Evolutionary conservation across 2,113 vertebrate species (phyloP).

Genomic region (Menura novaehollandiae): DNA sequence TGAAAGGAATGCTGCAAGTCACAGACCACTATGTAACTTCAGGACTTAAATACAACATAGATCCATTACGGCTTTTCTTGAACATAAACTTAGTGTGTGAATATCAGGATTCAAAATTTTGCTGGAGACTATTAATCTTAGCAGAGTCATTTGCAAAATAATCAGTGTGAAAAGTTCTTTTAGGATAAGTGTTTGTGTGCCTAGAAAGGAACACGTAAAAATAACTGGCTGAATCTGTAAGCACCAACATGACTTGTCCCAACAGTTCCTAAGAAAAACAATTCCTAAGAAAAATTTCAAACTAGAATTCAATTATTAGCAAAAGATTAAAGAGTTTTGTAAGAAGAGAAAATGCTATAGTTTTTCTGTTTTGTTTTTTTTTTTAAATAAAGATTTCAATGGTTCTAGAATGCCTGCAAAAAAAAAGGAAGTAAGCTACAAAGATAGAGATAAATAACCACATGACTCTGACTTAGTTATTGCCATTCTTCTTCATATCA

Average conservation of each 20-base stretch:
- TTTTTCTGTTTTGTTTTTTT: no score
- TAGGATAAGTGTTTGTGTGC: background rate
- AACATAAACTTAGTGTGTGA: accelerated
- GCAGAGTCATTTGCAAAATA: background rate
- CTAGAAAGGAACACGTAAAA: background rate
- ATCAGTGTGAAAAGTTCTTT: background rate
- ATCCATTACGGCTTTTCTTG: background rate
- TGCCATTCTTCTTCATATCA: background rate
- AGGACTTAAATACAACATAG: background rate
- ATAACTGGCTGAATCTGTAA: background rate
- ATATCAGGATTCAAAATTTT: background rate
- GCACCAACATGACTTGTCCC: accelerated
- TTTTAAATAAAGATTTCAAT: background rate
- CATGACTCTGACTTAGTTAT: no score
- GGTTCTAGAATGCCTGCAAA: background rate
- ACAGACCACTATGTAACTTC: background rate
- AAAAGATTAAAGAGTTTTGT: background rate
- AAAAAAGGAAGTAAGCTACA: background rate
- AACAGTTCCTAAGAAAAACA: background rate
- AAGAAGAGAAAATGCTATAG: background rate
- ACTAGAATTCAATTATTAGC: background rate
- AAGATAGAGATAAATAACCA: background rate
- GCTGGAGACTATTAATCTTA: background rate
- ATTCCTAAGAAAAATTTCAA: background rate
- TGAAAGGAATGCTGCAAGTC: background rate